phyloP scores from a whole-genome alignment of 1,140 invertebrate genomes.

The Zelostemma sp. region DNA sequence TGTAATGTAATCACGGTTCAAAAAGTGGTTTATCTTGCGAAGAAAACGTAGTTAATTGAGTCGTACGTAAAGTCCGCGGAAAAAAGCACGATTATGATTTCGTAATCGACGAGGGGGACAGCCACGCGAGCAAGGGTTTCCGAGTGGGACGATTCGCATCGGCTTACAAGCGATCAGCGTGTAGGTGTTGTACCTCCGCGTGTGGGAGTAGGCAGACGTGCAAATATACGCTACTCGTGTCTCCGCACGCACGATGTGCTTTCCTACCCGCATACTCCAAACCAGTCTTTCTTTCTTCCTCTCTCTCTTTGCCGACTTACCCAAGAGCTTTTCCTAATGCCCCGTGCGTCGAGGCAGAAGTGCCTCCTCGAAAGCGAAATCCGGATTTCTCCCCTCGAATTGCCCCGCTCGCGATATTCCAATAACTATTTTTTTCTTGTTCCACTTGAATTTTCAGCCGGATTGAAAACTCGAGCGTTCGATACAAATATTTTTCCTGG shows the following conservation, averaged over 20 bases:
- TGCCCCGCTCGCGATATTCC: background rate
- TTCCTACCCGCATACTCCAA: slow-evolving; percentile 24
- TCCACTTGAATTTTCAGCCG: too few species aligned
- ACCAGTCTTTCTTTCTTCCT: background rate
- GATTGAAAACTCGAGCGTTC: too few species aligned
- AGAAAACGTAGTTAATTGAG: slow-evolving; percentile 3
- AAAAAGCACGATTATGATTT: slow-evolving; percentile 1
- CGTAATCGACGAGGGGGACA: slow-evolving; percentile 3
- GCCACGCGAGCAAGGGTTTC: too few species aligned
- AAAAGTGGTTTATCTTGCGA: too few species aligned
- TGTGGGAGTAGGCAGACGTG: slow-evolving; percentile 42
- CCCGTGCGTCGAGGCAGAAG: slow-evolving; percentile 1
- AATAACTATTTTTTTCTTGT: background rate
- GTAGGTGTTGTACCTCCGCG: slow-evolving; percentile 30
- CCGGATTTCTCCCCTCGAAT: slow-evolving; percentile 29
- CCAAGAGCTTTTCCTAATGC: slow-evolving; percentile 39
- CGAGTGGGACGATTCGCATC: slow-evolving; percentile 49
- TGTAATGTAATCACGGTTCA: too few species aligned
- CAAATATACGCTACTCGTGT: slow-evolving; percentile 36
- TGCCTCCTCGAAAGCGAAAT: slow-evolving; percentile 23
- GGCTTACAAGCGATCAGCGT: slow-evolving; percentile 40
- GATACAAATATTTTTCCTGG: too few species aligned
- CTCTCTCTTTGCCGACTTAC: slow-evolving; percentile 31
- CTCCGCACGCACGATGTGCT: slow-evolving; percentile 18
- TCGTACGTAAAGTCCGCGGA: background rate